Percentiles rank a stretch among this genome's conserved stretches.
Conservation (phyloP, 2,888 invertebrate genomes). For the Dasysyrphus albostriatus region DNA sequence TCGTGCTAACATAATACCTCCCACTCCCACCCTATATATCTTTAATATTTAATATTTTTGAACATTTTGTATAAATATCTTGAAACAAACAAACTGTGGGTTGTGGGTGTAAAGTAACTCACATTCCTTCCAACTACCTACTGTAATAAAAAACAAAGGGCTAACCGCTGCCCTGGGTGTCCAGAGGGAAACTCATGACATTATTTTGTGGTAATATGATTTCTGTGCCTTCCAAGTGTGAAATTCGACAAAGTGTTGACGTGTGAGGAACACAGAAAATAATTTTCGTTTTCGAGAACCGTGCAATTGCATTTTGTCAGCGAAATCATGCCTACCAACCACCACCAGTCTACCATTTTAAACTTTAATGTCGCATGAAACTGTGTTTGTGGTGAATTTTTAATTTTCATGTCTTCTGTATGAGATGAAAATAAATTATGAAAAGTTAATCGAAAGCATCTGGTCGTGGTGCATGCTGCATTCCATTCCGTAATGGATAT, state of each 20-base stretch:
- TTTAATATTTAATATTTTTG: too few relatives aligned
- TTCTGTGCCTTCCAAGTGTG: conserved; percentile 15
- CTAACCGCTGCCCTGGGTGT: not conserved
- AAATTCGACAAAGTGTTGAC: conserved; percentile 32
- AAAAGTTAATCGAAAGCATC: conserved; percentile 38
- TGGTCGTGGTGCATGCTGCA: not conserved
- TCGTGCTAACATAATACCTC: too few relatives aligned
- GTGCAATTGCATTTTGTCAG: conserved; percentile 1
- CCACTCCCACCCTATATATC: too few relatives aligned
- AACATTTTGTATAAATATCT: not conserved
- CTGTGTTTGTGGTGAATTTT: conserved; percentile 35
- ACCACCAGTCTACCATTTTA: conserved; percentile 1
- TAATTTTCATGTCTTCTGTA: conserved; percentile 24
- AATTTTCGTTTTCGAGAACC: conserved; percentile 13
- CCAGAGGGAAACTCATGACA: conserved; percentile 23
- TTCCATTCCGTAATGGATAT: not conserved
- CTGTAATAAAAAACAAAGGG: not conserved
- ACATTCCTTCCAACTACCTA: not conserved
- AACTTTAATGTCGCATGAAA: conserved; percentile 35
- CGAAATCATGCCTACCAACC: not conserved
- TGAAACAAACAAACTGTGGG: not conserved
- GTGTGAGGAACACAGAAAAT: conserved; percentile 22
- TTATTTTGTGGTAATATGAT: conserved; percentile 39
- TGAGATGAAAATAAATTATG: conserved; percentile 34
- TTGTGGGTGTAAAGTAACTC: not conserved